Percentiles rank a stretch among this genome's conserved stretches.
Conservation (phyloP, 2,113 vertebrate species). For the Electrona antarctica region DNA sequence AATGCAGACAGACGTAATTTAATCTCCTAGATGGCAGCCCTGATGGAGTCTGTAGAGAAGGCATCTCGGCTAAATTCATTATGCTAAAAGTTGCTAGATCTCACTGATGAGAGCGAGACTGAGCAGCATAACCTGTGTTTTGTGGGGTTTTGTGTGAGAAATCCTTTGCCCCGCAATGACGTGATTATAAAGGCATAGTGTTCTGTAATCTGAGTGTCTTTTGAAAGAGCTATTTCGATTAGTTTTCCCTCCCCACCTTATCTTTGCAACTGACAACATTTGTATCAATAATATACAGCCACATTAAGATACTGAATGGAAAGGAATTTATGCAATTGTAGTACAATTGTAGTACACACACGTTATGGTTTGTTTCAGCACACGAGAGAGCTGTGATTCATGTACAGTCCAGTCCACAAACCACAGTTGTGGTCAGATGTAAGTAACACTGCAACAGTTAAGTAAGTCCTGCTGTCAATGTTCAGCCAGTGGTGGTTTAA, state of each 20-base stretch:
- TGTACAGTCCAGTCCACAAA: background rate
- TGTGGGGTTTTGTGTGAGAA: slow-evolving; percentile 5
- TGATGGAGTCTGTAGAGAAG: slow-evolving; percentile 72
- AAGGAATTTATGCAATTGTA: background rate
- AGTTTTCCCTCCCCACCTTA: background rate
- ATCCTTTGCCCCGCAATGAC: slow-evolving; percentile 4
- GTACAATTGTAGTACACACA: too few species aligned
- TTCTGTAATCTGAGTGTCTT: background rate
- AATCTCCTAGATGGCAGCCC: slow-evolving; percentile 75
- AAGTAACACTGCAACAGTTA: background rate
- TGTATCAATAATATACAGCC: background rate
- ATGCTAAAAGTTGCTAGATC: slow-evolving; percentile 76
- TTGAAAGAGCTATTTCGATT: slow-evolving; percentile 14
- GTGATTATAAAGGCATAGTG: slow-evolving; percentile 12
- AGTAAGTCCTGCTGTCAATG: background rate
- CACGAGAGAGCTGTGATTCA: background rate
- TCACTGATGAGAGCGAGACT: slow-evolving; percentile 62
- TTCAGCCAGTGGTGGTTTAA: slow-evolving; percentile 16
- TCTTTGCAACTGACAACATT: background rate
- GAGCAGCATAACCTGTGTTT: slow-evolving; percentile 38
- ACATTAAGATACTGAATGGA: background rate
- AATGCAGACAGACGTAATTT: slow-evolving; percentile 79
- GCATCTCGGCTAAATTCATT: slow-evolving; percentile 77
- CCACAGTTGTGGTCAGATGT: background rate
- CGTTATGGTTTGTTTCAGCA: too few species aligned